Evolutionary conservation across 2,113 vertebrate species (phyloP).

Genomic region (Dolichallabes microphthalmus): DNA sequence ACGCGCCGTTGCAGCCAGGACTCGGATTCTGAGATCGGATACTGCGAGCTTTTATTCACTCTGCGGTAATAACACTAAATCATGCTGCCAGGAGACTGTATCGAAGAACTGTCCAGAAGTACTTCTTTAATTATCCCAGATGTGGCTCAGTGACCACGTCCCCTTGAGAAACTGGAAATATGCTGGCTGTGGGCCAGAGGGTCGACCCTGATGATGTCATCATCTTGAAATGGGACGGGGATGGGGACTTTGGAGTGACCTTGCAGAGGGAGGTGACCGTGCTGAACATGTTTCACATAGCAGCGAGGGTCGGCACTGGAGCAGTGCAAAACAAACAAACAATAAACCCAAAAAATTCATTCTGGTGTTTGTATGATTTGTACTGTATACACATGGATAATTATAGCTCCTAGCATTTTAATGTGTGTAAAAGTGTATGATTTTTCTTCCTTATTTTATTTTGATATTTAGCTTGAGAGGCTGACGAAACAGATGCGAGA

Average conservation of each 20-base stretch:
- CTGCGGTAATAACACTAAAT: slow-evolving; percentile 50
- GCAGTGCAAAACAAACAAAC: neutral
- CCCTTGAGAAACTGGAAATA: slow-evolving; percentile 52
- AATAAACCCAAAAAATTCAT: slow-evolving; percentile 21
- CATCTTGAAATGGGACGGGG: slow-evolving; percentile 17
- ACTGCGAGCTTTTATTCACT: slow-evolving; percentile 25
- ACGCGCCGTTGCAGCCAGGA: neutral
- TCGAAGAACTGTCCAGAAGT: slow-evolving; percentile 55
- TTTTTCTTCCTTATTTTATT: neutral
- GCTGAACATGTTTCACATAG: slow-evolving; percentile 50
- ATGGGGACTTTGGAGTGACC: slow-evolving; percentile 38
- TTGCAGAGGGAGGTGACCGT: slow-evolving; percentile 50
- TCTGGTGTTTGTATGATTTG: neutral
- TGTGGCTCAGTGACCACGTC: slow-evolving; percentile 49
- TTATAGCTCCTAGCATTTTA: neutral
- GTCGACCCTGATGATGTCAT: slow-evolving; percentile 38
- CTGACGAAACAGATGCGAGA: slow-evolving; percentile 96
- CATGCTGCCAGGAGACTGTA: slow-evolving; percentile 56
- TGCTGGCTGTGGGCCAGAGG: slow-evolving; percentile 46
- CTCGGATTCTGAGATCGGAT: slow-evolving; percentile 32
- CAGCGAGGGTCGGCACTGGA: neutral
- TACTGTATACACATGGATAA: neutral
- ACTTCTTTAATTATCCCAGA: slow-evolving; percentile 58
- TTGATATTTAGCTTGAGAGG: slow-evolving; percentile 82
- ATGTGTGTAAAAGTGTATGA: neutral